phyloP scores from a whole-genome alignment of 2,888 invertebrate genomes.

The Dolomedes plantarius region DNA sequence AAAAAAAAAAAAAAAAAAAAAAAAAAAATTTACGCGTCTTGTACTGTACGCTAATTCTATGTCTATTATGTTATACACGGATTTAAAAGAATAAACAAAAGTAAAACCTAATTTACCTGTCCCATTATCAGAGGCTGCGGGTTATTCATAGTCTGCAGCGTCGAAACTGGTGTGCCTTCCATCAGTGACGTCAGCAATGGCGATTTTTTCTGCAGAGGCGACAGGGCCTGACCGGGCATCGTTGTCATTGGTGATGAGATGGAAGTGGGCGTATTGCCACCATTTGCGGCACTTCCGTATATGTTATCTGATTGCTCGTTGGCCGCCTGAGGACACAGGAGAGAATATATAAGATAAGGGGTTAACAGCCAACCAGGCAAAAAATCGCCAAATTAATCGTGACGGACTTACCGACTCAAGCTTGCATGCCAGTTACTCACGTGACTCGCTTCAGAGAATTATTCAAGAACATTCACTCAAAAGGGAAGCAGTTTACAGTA shows the following conservation, averaged over 20 bases:
- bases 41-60: too few species aligned
- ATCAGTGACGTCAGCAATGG: slow-evolving; percentile 78
- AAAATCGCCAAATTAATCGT: too few species aligned
- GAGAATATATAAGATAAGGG: background rate
- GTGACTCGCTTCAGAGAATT: too few species aligned
- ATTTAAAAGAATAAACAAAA: too few species aligned
- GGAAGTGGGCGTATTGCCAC: slow-evolving; percentile 30
- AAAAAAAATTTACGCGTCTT: too few species aligned
- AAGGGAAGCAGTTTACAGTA: too few species aligned
- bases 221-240: slow-evolving; percentile 75
- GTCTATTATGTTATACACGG: too few species aligned
- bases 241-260: slow-evolving; percentile 25
- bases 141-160: slow-evolving; percentile 45
- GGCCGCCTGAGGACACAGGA: slow-evolving; percentile 51
- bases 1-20: too few species aligned
- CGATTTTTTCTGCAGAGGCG: slow-evolving; percentile 78
- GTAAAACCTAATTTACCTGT: slow-evolving; percentile 50
- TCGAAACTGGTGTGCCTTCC: slow-evolving; percentile 74
- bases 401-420: too few species aligned
- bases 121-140: slow-evolving; percentile 58
- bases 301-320: slow-evolving; percentile 67
- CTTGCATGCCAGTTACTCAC: too few species aligned
- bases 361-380: too few species aligned
- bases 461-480: too few species aligned
- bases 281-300: slow-evolving; percentile 29